phyloP scores from a whole-genome alignment of 2,888 invertebrate species.

The Belgica antarctica region DNA sequence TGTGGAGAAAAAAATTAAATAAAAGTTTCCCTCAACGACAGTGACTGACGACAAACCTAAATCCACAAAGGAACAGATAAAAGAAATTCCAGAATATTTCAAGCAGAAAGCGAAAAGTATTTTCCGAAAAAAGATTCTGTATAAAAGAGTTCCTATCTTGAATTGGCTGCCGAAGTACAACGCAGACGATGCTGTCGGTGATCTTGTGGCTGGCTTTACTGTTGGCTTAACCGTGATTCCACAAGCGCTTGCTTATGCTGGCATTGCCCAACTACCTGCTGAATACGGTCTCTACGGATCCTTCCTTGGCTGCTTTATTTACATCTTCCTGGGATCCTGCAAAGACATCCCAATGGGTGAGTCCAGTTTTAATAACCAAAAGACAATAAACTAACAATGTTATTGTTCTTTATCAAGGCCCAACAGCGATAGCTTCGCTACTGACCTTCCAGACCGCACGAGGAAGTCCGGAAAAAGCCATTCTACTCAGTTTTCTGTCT shows the following conservation, averaged over 20 bases:
- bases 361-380: not conserved
- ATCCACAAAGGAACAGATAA: constrained; percentile 48
- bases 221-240: constrained; percentile 67
- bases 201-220: constrained; percentile 86
- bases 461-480: constrained; percentile 64
- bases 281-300: constrained; percentile 90
- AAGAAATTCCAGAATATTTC: constrained; percentile 48
- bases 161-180: constrained; percentile 79
- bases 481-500: constrained; percentile 71
- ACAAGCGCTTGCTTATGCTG: constrained; percentile 80
- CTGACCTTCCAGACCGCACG: constrained; percentile 77
- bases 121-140: constrained; percentile 69
- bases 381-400: not conserved
- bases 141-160: constrained; percentile 72
- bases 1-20: constrained; percentile 44
- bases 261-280: constrained; percentile 73
- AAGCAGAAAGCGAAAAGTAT: constrained; percentile 56
- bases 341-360: constrained; percentile 82
- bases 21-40: constrained; percentile 47
- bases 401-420: too few species aligned
- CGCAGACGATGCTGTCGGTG: constrained; percentile 71
- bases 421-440: constrained; percentile 87
- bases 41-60: constrained; percentile 56
- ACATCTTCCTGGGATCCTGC: constrained; percentile 84
- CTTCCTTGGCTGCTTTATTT: constrained; percentile 85